These are phyloP conservation scores for Cheumatopsyche charites DNA, from an alignment of 1,140 invertebrate genomes.

Conservation along the genomic window DNA sequence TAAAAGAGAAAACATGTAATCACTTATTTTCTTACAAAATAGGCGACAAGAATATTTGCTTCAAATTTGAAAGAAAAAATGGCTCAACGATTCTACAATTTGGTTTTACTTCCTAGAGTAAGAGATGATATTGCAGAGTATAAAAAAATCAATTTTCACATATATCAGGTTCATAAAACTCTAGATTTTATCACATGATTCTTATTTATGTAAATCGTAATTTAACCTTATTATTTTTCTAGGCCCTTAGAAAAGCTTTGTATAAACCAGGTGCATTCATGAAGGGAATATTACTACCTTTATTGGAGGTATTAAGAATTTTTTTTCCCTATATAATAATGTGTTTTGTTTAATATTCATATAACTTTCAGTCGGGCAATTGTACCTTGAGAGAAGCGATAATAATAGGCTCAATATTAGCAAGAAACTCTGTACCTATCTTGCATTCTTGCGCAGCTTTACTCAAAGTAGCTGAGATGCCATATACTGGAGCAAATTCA, in stretches of 20 bases:
- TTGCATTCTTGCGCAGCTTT: slow-evolving; percentile 96
- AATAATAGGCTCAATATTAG: slow-evolving; percentile 91
- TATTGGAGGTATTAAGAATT: slow-evolving; percentile 73
- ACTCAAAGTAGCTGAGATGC: slow-evolving; percentile 96
- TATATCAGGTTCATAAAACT: slow-evolving; percentile 71
- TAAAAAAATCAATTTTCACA: slow-evolving; percentile 95
- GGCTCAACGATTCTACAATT: slow-evolving; percentile 96
- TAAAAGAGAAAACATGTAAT: no score
- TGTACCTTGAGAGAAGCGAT: slow-evolving; percentile 95
- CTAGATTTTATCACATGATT: background rate
- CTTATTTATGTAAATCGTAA: background rate
- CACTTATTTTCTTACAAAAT: slow-evolving; percentile 49
- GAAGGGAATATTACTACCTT: slow-evolving; percentile 93
- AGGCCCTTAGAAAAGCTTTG: slow-evolving; percentile 90
- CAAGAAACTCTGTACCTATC: slow-evolving; percentile 92
- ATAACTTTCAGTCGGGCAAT: slow-evolving; percentile 74
- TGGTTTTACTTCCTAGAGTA: slow-evolving; percentile 89
- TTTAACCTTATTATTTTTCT: background rate
- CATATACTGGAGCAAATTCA: slow-evolving; percentile 96
- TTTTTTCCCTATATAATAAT: background rate
- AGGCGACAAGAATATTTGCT: slow-evolving; percentile 92
- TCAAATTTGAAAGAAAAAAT: slow-evolving; percentile 96
- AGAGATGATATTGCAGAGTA: slow-evolving; percentile 95
- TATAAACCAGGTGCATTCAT: slow-evolving; percentile 99
- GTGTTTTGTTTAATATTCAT: slow-evolving; percentile 1